phyloP scores from a whole-genome alignment of 2,797 vertebrate genomes.

The Lemur catta region DNA sequence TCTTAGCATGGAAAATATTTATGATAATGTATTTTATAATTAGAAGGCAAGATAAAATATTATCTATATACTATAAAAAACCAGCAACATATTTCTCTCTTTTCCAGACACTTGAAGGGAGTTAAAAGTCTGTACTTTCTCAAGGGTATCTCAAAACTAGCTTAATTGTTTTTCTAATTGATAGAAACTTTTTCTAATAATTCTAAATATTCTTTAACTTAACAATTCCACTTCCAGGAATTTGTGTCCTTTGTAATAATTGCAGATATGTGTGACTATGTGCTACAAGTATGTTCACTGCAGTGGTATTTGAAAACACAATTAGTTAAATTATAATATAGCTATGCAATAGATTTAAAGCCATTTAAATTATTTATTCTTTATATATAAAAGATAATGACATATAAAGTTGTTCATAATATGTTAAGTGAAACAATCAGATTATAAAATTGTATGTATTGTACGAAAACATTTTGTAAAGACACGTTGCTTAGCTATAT shows the following conservation, averaged over 20 bases:
- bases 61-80: not conserved
- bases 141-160: not conserved
- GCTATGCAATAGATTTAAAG: not conserved
- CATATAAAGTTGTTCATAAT: not conserved
- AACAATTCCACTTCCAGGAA: conserved; percentile 1
- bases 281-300: not conserved
- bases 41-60: conserved; percentile 28
- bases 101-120: not conserved
- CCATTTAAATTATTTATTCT: not conserved
- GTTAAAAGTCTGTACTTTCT: conserved; percentile 7
- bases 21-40: conserved; percentile 12
- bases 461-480: not conserved
- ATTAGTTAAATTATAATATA: not conserved
- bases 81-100: not conserved
- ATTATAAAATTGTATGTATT: conserved; percentile 29
- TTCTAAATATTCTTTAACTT: conserved; percentile 31
- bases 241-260: not conserved
- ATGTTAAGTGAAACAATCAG: conserved; percentile 21
- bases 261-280: not conserved
- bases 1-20: not conserved
- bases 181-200: conserved; percentile 31
- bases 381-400: not conserved
- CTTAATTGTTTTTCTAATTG: not conserved
- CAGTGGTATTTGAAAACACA: not conserved
- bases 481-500: not conserved